Conservation (phyloP, 1,140 invertebrate species). For the Drosophila asahinai region DNA sequence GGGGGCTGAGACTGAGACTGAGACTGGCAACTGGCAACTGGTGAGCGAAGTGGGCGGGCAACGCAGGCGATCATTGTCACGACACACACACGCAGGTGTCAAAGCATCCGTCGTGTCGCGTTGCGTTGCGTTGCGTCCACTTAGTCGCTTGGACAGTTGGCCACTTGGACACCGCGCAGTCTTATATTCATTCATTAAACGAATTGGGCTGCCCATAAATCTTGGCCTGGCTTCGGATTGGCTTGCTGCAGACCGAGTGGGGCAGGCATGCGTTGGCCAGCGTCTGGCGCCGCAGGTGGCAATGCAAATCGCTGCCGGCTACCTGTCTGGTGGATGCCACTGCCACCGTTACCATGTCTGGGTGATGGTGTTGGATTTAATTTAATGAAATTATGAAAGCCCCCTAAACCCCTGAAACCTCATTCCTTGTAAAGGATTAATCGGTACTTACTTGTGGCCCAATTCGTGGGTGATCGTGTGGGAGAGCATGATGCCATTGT, state of each 20-base stretch:
- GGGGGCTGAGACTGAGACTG: too few species aligned
- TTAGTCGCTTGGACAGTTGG: constrained; percentile 36
- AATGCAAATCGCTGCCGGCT: constrained; percentile 36
- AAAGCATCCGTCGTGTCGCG: constrained; percentile 73
- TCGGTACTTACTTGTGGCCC: constrained; percentile 93
- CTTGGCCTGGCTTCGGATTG: constrained; percentile 29
- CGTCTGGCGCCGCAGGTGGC: constrained; percentile 50
- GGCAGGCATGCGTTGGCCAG: constrained; percentile 58
- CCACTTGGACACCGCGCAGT: background rate
- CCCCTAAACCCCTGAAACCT: too few species aligned
- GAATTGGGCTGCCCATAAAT: constrained; percentile 72
- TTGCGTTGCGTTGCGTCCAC: constrained; percentile 62
- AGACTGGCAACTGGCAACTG: background rate
- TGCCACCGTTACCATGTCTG: background rate
- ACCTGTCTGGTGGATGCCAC: constrained; percentile 23
- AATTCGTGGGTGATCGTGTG: constrained; percentile 97
- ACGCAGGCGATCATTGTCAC: constrained; percentile 79
- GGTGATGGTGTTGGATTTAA: background rate
- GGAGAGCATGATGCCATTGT: constrained; percentile 95
- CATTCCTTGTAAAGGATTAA: too few species aligned
- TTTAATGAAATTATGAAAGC: background rate
- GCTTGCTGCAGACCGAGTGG: constrained; percentile 31
- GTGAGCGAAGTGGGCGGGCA: constrained; percentile 59
- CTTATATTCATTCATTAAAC: constrained; percentile 72
- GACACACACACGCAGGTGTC: constrained; percentile 75